phyloP scores from a whole-genome alignment of 2,797 vertebrate genomes.

The Enoplosus armatus region DNA sequence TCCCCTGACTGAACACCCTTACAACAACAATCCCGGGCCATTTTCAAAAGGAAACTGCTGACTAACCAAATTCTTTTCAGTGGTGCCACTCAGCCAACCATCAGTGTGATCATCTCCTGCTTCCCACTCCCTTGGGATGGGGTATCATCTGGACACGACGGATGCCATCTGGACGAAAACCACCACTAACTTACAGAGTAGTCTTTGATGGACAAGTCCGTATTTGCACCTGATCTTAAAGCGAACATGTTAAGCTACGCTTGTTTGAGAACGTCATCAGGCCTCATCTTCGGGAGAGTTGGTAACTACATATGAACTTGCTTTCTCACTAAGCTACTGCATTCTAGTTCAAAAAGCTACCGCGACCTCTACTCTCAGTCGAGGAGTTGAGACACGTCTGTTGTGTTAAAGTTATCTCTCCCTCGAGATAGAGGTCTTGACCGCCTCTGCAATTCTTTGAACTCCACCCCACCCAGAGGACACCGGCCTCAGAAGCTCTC shows the following conservation, averaged over 20 bases:
- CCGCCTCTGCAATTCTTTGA: slow-evolving; percentile 46
- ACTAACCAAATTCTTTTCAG: slow-evolving; percentile 85
- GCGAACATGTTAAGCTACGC: slow-evolving; percentile 30
- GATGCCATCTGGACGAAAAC: slow-evolving; percentile 51
- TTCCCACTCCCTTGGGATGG: slow-evolving; percentile 76
- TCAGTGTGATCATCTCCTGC: slow-evolving; percentile 77
- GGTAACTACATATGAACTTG: slow-evolving; percentile 21
- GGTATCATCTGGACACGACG: slow-evolving; percentile 51
- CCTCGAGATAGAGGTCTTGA: slow-evolving; percentile 66
- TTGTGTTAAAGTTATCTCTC: slow-evolving; percentile 56
- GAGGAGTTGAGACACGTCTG: slow-evolving; percentile 57
- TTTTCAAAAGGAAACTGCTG: slow-evolving; percentile 87
- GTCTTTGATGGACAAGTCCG: slow-evolving; percentile 11
- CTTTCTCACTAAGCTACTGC: slow-evolving; percentile 38
- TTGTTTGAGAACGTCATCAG: slow-evolving; percentile 25
- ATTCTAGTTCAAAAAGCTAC: slow-evolving; percentile 48
- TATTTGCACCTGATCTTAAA: slow-evolving; percentile 38
- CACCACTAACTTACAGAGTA: slow-evolving; percentile 5
- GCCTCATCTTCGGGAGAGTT: slow-evolving; percentile 4
- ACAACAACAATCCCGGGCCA: slow-evolving; percentile 84
- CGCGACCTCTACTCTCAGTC: slow-evolving; percentile 59
- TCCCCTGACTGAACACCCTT: slow-evolving; percentile 83
- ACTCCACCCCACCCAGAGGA: slow-evolving; percentile 49
- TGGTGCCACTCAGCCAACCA: slow-evolving; percentile 75
- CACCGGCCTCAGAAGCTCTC: slow-evolving; percentile 12